Base-by-base conservation (phyloP, 2,888 invertebrate genomes). In the Nymphalis urticae region DNA sequence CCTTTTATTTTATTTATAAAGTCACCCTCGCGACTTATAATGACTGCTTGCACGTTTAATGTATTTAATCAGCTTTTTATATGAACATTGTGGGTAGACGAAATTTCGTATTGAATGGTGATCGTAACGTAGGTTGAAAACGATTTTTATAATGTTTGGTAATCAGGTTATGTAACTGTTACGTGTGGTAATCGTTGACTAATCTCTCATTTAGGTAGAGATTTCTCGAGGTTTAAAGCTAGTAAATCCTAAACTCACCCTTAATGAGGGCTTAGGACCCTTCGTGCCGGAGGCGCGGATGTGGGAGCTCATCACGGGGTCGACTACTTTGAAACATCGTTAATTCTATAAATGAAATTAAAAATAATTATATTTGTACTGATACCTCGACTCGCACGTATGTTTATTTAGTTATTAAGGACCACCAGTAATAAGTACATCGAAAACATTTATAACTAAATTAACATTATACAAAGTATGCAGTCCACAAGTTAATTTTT, bases 281-380 rank as follows among this genome's bases (percentile, higher is more conserved):
- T 84, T 75, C 81, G 72, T 85, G 84, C 77, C 88, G 81, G 84
- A 86, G 88, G 88, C 88, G 83, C 81, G 87, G 87, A 87, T 85
- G 81, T 82, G 81, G 82, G 84, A 82, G 79, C 86, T 87, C 89
- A 88, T 90, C 89, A 85, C 82, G 71, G 82, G 70, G 80, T 85
- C 86, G 90, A 90, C 90, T 88, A 88, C 82, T 80, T 79, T 81
- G 84, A 84, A 87, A 85, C 80, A 82, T 82, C 85, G 86, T 84
- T 77, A 75, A 78, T 82, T 82, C 85, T 85, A 71, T 71, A 67
- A 70, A 65, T 62, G 56, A 64, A 84, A 86, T 85, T 79, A 84
- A 82, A 85, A 84, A 85, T 83, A 56, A 62, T 56, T 72, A 69
- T 70, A 50, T 53, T n/a, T 19, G 9, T 19, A 19, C 51, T n/a